Conservation (phyloP, 2,113 vertebrate genomes). For the Psettodes erumei region DNA sequence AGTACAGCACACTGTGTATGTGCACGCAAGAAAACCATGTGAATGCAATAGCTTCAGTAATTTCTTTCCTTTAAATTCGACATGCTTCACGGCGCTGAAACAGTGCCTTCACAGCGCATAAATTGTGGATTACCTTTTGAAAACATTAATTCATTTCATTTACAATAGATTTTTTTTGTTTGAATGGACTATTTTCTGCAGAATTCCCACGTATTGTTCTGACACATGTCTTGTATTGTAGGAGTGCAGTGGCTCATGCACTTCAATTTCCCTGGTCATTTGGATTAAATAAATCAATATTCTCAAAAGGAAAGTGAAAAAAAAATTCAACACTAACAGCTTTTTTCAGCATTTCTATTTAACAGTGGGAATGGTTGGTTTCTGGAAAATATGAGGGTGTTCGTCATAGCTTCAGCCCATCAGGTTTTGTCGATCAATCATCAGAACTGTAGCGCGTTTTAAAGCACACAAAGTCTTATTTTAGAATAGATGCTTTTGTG, state of each 20-base stretch:
- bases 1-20: background rate
- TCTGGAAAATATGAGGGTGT: constrained; percentile 25
- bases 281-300: constrained; percentile 75
- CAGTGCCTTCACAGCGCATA: constrained; percentile 24
- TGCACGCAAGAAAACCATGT: background rate
- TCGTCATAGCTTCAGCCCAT: background rate
- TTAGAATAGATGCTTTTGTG: constrained; percentile 54
- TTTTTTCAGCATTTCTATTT: constrained; percentile 34
- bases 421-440: constrained; percentile 38
- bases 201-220: constrained; percentile 64
- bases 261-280: constrained; percentile 74
- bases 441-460: constrained; percentile 39
- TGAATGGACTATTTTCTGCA: constrained; percentile 65
- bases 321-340: constrained; percentile 39
- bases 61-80: background rate
- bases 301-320: constrained; percentile 46
- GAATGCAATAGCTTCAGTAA: background rate
- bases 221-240: constrained; percentile 66
- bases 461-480: constrained; percentile 19
- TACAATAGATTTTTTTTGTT: constrained; percentile 50
- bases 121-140: constrained; percentile 39
- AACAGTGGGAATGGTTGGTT: constrained; percentile 31
- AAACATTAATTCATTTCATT: constrained; percentile 59
- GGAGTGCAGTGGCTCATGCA: constrained; percentile 74
- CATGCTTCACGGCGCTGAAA: constrained; percentile 35